phyloP scores from a whole-genome alignment of 2,797 vertebrate genomes.

The Cebuella pygmaea region DNA sequence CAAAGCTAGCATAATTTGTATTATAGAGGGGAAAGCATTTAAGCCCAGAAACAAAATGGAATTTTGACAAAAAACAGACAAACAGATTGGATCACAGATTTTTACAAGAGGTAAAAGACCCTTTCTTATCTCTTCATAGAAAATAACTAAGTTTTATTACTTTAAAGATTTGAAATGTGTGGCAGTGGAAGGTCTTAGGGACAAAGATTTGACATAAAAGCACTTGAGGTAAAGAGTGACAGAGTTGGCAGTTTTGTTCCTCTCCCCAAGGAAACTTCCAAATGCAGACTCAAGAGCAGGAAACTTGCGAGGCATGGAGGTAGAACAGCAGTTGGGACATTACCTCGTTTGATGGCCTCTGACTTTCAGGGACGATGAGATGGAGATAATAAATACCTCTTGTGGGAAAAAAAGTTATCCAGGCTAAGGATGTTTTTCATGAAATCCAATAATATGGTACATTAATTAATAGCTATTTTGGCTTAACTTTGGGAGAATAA shows the following conservation, averaged over 20 bases:
- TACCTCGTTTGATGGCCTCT: not conserved
- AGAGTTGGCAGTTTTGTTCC: not conserved
- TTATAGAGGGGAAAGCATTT: not conserved
- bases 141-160: not conserved
- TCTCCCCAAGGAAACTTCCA: not conserved
- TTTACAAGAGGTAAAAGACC: not conserved
- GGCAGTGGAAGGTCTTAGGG: not conserved
- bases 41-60: conserved; percentile 10
- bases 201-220: not conserved
- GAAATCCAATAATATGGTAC: not conserved
- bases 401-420: not conserved
- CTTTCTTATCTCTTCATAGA: not conserved
- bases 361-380: not conserved
- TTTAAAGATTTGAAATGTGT: not conserved
- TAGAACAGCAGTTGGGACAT: not conserved
- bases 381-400: not conserved
- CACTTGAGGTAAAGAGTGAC: not conserved
- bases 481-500: not conserved
- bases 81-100: not conserved
- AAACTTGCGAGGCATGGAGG: fast-evolving
- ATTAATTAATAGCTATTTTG: not conserved
- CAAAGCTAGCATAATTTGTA: not conserved
- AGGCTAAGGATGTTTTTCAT: not conserved
- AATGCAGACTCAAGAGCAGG: not conserved
- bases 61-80: not conserved